Evolutionary conservation across 1,140 invertebrate genomes (phyloP), one percentile per base, ranked within the genome.

Genomic region (Sinonovacula constricta): DNA sequence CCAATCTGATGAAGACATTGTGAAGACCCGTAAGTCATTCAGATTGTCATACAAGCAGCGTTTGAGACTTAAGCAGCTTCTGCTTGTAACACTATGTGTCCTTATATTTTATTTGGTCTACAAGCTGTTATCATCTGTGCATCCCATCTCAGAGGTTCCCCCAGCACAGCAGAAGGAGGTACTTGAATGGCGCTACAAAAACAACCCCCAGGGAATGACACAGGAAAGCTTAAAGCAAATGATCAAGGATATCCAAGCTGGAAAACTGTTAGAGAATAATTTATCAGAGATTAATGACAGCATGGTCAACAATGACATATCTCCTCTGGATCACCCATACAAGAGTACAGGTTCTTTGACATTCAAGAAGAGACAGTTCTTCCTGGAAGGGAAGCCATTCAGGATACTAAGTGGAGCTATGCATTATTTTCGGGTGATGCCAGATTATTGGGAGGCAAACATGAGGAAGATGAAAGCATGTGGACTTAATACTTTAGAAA

Each of bases 391-490:
- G 1, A 83, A 84, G 66, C 77, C 80, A 26, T 83, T 91, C 31
- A 74, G 81, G 7, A 87, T 91, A 15, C 76, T 91, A 7, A 91
- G 90, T 80, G 93, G 93, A 4, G 88, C 93, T 7, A 91, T 93
- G 71, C 92, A 93, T 81, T 93, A 93, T 83, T 93, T 93, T 81
- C 87, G 93, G 7, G 88, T 93, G 36, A 88, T 92, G 54, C 92
- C 92, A 0, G 84, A 89, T 22, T 90, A 91, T 68, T 93, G 93
- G 93, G 76, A 86, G 71, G 91, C 93, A 77, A 83, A 92, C 24
- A 80, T 93, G 90, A 91, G 68, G 90, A 93, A 89, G 87, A 86
- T 92, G 84, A 89, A 93, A 81, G 92, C 92, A 28, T 89, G 89
- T 78, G 93, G 92, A 18, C 86, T 92, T 7, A 93, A 93, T 79